Evolutionary conservation across 2,888 invertebrate species (phyloP).

Genomic region (Nomada ferruginata): DNA sequence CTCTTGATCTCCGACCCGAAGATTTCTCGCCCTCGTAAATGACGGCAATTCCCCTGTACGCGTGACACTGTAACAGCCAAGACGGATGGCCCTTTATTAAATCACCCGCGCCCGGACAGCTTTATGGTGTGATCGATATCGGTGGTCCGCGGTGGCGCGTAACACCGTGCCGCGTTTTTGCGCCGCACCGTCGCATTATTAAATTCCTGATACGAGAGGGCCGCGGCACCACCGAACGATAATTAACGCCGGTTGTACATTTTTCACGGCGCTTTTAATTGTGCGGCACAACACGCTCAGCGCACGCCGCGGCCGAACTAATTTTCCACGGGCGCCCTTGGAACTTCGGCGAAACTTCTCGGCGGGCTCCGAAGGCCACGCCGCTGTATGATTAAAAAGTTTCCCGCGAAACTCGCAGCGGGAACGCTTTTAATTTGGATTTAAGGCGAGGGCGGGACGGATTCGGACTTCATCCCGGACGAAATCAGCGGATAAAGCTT

Average conservation of each 20-base stretch:
- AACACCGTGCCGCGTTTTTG: conserved; percentile 5
- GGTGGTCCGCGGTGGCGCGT: background rate
- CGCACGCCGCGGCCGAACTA: conserved; percentile 33
- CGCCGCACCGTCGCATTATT: conserved; percentile 35
- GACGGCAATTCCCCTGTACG: conserved; percentile 33
- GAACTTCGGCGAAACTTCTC: conserved; percentile 27
- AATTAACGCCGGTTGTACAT: conserved; percentile 35
- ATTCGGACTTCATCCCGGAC: background rate
- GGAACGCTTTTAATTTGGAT: conserved; percentile 10
- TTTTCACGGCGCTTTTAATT: conserved; percentile 44
- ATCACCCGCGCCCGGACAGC: conserved; percentile 25
- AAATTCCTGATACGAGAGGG: conserved; percentile 45
- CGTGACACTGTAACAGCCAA: conserved; percentile 61
- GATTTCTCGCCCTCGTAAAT: conserved; percentile 52
- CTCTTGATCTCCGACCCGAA: conserved; percentile 57
- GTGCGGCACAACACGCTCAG: conserved; percentile 1
- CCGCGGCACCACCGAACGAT: background rate
- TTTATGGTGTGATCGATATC: conserved; percentile 52
- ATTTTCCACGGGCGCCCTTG: conserved; percentile 9
- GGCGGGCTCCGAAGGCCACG: background rate
- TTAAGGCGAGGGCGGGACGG: background rate
- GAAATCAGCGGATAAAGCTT: too few relatives aligned
- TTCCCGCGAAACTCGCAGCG: conserved; percentile 1
- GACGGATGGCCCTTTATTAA: conserved; percentile 50
- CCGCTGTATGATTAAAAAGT: conserved; percentile 37